These are phyloP conservation scores for Ophiodon elongatus DNA, from an alignment of 2,113 vertebrate species.

Conservation along the genomic window DNA sequence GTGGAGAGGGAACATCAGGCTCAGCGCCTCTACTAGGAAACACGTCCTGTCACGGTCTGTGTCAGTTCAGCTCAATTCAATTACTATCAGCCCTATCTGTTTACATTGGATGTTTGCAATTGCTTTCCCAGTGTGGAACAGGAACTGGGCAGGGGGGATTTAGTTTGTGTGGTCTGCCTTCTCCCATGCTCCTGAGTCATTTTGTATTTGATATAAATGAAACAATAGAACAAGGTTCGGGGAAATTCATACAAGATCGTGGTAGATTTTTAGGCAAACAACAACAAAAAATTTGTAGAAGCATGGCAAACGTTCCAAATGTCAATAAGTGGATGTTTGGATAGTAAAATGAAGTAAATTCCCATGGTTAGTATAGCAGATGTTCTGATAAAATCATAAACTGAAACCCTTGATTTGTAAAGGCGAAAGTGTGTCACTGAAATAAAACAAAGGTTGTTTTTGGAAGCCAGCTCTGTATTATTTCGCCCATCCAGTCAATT, in stretches of 20 bases:
- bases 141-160: conserved; percentile 26
- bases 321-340: conserved; percentile 31
- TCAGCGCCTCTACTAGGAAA: conserved; percentile 41
- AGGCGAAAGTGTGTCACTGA: neutral
- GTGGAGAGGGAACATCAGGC: conserved; percentile 33
- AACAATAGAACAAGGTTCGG: conserved; percentile 36
- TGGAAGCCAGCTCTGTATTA: neutral
- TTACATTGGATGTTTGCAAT: conserved; percentile 68
- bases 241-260: conserved; percentile 4
- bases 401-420: neutral
- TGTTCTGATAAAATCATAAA: conserved; percentile 7
- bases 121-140: conserved; percentile 55
- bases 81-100: conserved; percentile 70
- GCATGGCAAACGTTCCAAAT: conserved; percentile 16
- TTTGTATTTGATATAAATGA: conserved; percentile 49
- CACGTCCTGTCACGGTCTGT: conserved; percentile 48
- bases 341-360: conserved; percentile 30
- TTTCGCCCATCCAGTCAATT: conserved; percentile 3
- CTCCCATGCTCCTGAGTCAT: conserved; percentile 20
- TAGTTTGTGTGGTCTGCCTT: conserved; percentile 63
- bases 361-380: conserved; percentile 30
- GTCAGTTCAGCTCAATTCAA: conserved; percentile 67
- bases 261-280: conserved; percentile 16
- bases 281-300: conserved; percentile 16
- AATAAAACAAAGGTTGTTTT: conserved; percentile 17